Percentiles rank a stretch among this genome's conserved stretches.
phyloP scores from a whole-genome alignment of 2,797 vertebrate genomes.

The Limnodromus scolopaceus region DNA sequence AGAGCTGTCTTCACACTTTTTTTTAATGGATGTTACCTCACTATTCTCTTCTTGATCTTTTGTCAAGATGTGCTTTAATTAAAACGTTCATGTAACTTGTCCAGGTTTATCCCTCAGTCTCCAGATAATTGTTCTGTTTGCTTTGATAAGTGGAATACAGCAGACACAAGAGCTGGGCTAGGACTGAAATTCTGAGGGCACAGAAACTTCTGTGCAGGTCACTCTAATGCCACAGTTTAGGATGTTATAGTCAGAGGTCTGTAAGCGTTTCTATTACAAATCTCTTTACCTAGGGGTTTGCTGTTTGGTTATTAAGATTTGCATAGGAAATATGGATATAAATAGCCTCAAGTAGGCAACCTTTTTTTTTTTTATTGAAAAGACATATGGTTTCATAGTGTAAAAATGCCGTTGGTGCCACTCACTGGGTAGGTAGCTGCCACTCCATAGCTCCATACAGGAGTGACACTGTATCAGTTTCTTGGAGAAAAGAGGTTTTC shows the following conservation, averaged over 20 bases:
- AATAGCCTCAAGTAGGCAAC: neutral
- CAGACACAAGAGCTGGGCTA: neutral
- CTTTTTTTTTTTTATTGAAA: neutral
- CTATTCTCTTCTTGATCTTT: constrained; percentile 33
- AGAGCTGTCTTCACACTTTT: constrained; percentile 23
- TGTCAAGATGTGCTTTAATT: constrained; percentile 43
- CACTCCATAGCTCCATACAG: neutral
- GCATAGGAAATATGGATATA: neutral
- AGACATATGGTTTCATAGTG: neutral
- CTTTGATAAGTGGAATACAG: neutral
- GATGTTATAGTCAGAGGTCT: neutral
- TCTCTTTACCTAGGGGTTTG: neutral
- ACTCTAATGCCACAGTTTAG: neutral
- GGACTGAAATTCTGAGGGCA: neutral
- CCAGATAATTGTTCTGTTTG: neutral
- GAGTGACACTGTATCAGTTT: neutral
- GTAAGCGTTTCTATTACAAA: neutral
- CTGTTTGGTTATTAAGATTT: constrained; percentile 18
- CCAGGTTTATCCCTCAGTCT: constrained; percentile 8
- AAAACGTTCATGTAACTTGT: constrained; percentile 18
- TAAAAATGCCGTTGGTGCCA: neutral
- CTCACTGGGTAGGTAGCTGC: neutral
- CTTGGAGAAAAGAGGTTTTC: neutral
- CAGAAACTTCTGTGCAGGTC: neutral
- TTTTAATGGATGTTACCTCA: constrained; percentile 19